Evolutionary conservation across 2,888 invertebrate genomes (phyloP).

Genomic region (Microctonus hyperodae): DNA sequence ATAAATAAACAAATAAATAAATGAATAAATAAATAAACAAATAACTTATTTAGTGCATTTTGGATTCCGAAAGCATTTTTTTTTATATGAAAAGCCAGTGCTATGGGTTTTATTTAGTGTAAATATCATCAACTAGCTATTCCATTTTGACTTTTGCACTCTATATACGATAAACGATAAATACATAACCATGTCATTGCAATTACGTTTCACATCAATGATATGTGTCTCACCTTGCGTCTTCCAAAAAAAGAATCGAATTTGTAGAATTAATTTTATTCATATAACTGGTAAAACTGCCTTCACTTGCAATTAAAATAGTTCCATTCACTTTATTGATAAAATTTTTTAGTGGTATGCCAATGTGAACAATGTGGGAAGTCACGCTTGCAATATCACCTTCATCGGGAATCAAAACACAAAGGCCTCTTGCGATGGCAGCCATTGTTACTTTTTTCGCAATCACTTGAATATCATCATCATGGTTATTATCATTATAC

Average conservation of each 20-base stretch:
- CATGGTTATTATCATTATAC: slow-evolving; percentile 28
- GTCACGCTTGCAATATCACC: slow-evolving; percentile 46
- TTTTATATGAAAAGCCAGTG: too few species aligned
- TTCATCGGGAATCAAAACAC: slow-evolving; percentile 51
- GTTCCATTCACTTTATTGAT: slow-evolving; percentile 50
- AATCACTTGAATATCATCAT: slow-evolving; percentile 54
- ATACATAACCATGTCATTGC: too few species aligned
- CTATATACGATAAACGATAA: too few species aligned
- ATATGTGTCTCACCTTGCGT: slow-evolving; percentile 49
- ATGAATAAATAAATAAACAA: too few species aligned
- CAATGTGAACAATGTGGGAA: slow-evolving; percentile 53
- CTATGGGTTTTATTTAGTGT: too few species aligned
- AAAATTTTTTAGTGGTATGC: slow-evolving; percentile 49
- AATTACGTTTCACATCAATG: too few species aligned
- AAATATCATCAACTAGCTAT: too few species aligned
- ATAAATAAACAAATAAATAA: too few species aligned
- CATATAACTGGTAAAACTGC: slow-evolving; percentile 47
- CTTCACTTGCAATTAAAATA: slow-evolving; percentile 53
- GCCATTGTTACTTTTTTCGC: slow-evolving; percentile 54
- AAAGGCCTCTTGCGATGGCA: slow-evolving; percentile 50
- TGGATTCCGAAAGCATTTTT: too few species aligned
- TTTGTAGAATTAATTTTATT: slow-evolving; percentile 47
- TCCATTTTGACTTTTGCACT: too few species aligned
- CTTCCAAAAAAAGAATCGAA: slow-evolving; percentile 53
- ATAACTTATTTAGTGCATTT: too few species aligned